Base-by-base conservation (phyloP, 92 coral and sea anemone genomes). In the Micromussa lordhowensis region DNA sequence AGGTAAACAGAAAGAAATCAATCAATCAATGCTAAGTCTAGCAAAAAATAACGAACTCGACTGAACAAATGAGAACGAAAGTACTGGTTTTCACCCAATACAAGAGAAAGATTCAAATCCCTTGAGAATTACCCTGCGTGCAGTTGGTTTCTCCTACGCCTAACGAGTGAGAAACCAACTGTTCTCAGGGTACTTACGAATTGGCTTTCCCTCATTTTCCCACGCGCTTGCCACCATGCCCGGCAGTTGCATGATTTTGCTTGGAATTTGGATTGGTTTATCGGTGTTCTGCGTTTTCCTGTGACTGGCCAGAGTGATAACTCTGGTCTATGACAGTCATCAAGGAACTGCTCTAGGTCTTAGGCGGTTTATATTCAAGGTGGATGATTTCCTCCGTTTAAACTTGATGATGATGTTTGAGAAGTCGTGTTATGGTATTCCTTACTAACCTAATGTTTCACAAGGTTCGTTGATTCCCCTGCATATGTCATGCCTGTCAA, bases 391-490 rank as follows among this genome's bases (percentile, higher is more conserved):
- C 13, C 12, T 44, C 10, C 10, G 51, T 44, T 44, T 44, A 44
- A 44, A 8, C 51, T 36, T 44, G 10, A 44, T 44, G 51, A 44
- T 44, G 51, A 8, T 19, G 61, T 55, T 55, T 19, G 61, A 55
- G 32, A 44, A 44, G 73, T 68, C 32, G 26, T 24, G 73, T 68
- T 19, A 55, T 0, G 13, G 5, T 1, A 7, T 12, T 35, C 55
- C 4, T 75, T 51, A 64, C 94, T 89, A 82, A 97, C 99, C 99
- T 29, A 97, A 92, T 28, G 99, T 97, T 77, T 95, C 96, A 85
- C 99, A 97, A 29, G 99, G 99, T 71, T 94, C 97, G 89, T 97
- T 94, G 66, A 96, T 96, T 54, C 97, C 97, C 79, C 90, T 95
- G 73, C 99, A 97, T 74, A 97, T 97, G 70, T 97, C 98, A 48